Evolutionary conservation across 2,888 invertebrate genomes (phyloP), one percentile per base, ranked within the genome.

Genomic region (Elgonia sp.): DNA sequence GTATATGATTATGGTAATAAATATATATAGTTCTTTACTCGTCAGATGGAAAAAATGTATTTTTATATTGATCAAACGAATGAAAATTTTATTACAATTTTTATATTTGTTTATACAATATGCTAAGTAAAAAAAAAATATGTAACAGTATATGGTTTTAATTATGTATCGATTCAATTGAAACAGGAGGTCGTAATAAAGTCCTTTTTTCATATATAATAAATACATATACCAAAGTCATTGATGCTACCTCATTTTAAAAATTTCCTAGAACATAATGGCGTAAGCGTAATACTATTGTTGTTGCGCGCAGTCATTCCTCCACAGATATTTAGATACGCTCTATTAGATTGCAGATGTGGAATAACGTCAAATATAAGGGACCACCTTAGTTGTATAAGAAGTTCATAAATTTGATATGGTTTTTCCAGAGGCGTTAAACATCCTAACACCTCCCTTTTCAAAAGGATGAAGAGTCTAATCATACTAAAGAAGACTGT

Each of bases 371-470:
- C 50, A 76, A 55, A 81, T 86, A 72, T 80, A 39, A 50, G 77
- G 81, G 92, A 92, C 92, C 92, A 92, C 92, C 92, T 86, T 63
- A 42, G 85, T 72, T 80, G 91, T 3, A 29, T 69, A 86, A 90
- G 84, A 85, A 89, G 90, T 92, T 90, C 88, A 93, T 92, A 90
- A 93, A 93, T 94, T 94, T 90, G 93, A 79, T 73, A 89, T 82
- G 89, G 83, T 88, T 89, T 86, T 89, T 80, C 84, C 18, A 70
- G 69, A 72, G 67, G 83, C 86, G 81, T 84, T 89, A 89, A 89
- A 88, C 83, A 87, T 85, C 83, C 57, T 86, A 87, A 83, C 77
- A 81, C 76, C 83, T 83, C 79, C 62, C 73, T 76, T 75, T 86
- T 82, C 70, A 77, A 69, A 72, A 83, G 57, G 76, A 81, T 67